Conservation (phyloP, 1,140 invertebrate genomes). For the Oscheius sp. region DNA sequence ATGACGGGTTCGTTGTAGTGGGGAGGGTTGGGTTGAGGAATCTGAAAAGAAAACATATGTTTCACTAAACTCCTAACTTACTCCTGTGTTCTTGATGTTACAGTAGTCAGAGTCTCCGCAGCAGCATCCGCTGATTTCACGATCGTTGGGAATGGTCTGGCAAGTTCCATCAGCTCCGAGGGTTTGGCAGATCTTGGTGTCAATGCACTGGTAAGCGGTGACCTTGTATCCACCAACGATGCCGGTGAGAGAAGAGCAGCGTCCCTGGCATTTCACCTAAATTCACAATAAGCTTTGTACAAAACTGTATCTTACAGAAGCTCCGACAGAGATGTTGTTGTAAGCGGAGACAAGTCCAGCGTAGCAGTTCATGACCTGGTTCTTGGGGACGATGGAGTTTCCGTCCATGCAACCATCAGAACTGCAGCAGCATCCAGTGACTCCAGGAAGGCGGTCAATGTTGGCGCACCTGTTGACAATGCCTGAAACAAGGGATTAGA, state of each 20-base stretch:
- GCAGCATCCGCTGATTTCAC: constrained; percentile 35
- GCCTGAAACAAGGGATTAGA: constrained; percentile 19
- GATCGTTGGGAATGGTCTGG: background rate
- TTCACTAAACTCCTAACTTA: constrained; percentile 9
- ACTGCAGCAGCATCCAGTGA: constrained; percentile 34
- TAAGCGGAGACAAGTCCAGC: constrained; percentile 23
- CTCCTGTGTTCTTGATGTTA: constrained; percentile 15
- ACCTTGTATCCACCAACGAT: background rate
- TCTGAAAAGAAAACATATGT: background rate
- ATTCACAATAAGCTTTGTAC: constrained; percentile 1
- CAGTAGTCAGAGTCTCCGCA: constrained; percentile 25
- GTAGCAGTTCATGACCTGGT: constrained; percentile 35
- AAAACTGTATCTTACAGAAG: background rate
- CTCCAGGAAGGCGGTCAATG: constrained; percentile 4
- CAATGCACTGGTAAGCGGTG: constrained; percentile 24
- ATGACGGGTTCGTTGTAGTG: background rate
- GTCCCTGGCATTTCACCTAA: constrained; percentile 11
- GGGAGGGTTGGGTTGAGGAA: background rate
- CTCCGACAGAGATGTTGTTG: constrained; percentile 5
- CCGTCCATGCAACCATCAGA: constrained; percentile 24
- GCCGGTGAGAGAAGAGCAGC: constrained; percentile 17
- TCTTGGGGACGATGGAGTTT: constrained; percentile 22
- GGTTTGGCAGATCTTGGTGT: constrained; percentile 15
- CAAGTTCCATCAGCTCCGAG: constrained; percentile 10
- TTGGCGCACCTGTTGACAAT: constrained; percentile 21